Conservation (phyloP, 2,797 vertebrate species). For the Hirundo rustica region DNA sequence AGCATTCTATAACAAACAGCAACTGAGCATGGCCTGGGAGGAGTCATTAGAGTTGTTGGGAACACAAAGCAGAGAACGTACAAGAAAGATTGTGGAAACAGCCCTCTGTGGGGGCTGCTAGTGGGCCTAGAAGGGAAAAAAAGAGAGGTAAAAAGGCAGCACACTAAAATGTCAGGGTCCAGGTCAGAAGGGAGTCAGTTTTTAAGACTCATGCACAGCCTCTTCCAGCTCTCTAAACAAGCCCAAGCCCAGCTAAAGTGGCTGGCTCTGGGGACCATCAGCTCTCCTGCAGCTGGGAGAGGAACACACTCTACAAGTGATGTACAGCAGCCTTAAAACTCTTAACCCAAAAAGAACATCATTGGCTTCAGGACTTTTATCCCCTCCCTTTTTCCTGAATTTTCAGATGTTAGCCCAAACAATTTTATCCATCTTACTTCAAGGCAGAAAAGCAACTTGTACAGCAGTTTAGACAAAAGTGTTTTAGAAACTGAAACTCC, state of each 20-base stretch:
- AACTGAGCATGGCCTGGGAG: neutral
- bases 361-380: neutral
- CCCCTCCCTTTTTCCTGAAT: rapidly evolving
- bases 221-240: neutral
- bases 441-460: neutral
- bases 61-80: rapidly evolving
- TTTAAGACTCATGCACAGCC: neutral
- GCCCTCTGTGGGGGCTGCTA: neutral
- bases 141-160: neutral
- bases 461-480: neutral
- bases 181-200: neutral
- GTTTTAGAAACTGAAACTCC: neutral
- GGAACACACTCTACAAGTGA: neutral
- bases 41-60: neutral
- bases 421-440: neutral
- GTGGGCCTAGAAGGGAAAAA: neutral
- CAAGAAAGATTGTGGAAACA: rapidly evolving
- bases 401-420: neutral
- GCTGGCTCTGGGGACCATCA: neutral
- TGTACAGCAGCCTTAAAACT: neutral
- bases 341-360: neutral
- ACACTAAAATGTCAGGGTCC: neutral
- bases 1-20: neutral
- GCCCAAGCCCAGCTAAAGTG: neutral
- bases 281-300: neutral